These are phyloP conservation scores for Phoxinus phoxinus DNA, from an alignment of 2,113 vertebrate genomes.

Conservation along the genomic window DNA sequence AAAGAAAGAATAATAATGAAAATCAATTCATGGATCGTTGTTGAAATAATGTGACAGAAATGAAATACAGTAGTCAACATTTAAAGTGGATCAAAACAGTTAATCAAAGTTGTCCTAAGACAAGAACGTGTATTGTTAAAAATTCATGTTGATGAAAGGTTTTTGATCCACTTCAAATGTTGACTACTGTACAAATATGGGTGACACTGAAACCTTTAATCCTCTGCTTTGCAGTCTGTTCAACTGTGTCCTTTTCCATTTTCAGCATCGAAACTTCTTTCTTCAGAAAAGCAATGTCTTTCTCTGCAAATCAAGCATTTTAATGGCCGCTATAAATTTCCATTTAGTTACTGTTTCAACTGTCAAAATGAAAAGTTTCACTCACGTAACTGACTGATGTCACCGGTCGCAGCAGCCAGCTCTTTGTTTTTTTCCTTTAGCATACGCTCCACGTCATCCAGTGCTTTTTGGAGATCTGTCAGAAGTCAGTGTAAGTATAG, in stretches of 20 bases:
- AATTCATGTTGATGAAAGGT: too few relatives aligned
- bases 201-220: slow-evolving; percentile 9
- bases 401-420: neutral
- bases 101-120: too few relatives aligned
- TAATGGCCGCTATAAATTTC: neutral
- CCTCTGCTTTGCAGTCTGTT: neutral
- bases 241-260: neutral
- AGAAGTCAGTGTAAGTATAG: neutral
- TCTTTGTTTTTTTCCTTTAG: slow-evolving; percentile 10
- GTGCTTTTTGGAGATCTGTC: neutral
- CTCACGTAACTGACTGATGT: neutral
- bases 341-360: neutral
- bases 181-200: too few relatives aligned
- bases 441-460: neutral
- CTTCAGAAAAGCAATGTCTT: neutral
- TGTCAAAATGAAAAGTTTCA: neutral
- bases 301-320: slow-evolving; percentile 11
- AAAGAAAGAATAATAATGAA: neutral
- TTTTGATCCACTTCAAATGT: too few relatives aligned
- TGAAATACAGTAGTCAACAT: neutral
- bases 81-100: too few relatives aligned
- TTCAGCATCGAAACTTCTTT: neutral
- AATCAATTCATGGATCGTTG: neutral
- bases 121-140: too few relatives aligned
- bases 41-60: neutral